phyloP scores from a whole-genome alignment of 2,113 vertebrate species.

The Martes martes region DNA sequence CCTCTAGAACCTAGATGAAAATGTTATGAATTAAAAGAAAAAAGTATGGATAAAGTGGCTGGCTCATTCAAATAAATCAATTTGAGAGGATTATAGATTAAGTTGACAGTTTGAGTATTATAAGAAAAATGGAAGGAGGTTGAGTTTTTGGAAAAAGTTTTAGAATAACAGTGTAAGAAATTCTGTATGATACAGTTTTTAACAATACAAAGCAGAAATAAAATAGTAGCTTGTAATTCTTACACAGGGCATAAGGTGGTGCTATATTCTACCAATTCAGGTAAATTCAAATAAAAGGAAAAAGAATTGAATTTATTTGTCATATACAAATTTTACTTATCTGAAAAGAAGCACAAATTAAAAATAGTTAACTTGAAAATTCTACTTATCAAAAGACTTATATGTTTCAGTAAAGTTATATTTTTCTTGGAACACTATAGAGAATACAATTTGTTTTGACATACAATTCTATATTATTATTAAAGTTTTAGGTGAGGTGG shows the following conservation, averaged over 20 bases:
- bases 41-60: slow-evolving; percentile 42
- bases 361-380: background rate
- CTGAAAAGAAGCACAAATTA: slow-evolving; percentile 35
- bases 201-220: slow-evolving; percentile 3
- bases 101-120: background rate
- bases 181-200: background rate
- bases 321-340: slow-evolving; percentile 9
- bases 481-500: background rate
- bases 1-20: background rate
- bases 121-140: background rate
- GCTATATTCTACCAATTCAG: slow-evolving; percentile 62
- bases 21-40: slow-evolving; percentile 39
- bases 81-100: slow-evolving; percentile 32
- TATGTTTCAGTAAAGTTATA: background rate
- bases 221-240: slow-evolving; percentile 68
- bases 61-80: slow-evolving; percentile 47
- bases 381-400: background rate
- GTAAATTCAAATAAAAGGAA: background rate
- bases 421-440: background rate
- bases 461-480: background rate
- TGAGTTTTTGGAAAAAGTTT: background rate
- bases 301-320: background rate
- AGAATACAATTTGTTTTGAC: background rate
- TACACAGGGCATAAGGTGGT: slow-evolving; percentile 73
- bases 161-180: slow-evolving; percentile 40